These are phyloP conservation scores for Epinotia demarniana DNA, from an alignment of 2,888 invertebrate species.

Conservation along the genomic window DNA sequence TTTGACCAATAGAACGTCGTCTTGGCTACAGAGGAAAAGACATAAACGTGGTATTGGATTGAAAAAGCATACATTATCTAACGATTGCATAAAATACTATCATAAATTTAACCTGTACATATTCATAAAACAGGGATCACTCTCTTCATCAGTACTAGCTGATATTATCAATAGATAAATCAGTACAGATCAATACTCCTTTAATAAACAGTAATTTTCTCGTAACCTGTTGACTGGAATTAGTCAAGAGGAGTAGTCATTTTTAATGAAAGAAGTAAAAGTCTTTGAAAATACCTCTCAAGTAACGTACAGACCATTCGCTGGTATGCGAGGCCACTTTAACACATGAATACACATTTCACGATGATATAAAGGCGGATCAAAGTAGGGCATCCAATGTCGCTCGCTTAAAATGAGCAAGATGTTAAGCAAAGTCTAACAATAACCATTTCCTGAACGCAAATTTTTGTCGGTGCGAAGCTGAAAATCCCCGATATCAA, in stretches of 20 bases:
- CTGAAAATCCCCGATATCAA: constrained; percentile 84
- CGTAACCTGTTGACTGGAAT: background rate
- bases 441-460: constrained; percentile 79
- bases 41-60: too few species aligned
- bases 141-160: too few species aligned
- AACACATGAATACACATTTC: background rate
- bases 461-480: constrained; percentile 81
- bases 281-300: background rate
- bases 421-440: constrained; percentile 66
- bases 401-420: constrained; percentile 66
- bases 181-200: too few species aligned
- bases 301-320: background rate
- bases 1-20: too few species aligned
- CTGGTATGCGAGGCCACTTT: background rate
- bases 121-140: too few species aligned
- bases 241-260: background rate
- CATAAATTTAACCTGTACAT: too few species aligned
- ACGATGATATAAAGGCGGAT: background rate
- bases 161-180: too few species aligned
- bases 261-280: background rate
- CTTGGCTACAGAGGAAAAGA: too few species aligned
- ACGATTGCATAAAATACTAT: too few species aligned
- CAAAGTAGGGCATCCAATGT: constrained; percentile 28
- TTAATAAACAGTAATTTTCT: background rate
- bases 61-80: too few species aligned